These are phyloP conservation scores for Cheilinus undulatus DNA, from an alignment of 2,113 vertebrate species.

Conservation along the genomic window DNA sequence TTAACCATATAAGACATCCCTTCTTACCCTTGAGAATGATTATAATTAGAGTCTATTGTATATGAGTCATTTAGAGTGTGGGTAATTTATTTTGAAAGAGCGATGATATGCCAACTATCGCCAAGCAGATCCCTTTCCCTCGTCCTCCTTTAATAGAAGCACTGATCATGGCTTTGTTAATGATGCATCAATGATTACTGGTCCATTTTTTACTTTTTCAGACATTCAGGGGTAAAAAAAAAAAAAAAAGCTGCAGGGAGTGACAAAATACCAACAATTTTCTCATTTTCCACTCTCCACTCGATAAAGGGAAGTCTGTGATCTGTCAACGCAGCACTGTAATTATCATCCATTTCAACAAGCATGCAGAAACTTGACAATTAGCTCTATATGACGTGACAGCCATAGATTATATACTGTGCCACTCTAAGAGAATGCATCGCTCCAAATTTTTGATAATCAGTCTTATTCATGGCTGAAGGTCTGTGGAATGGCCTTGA, in stretches of 20 bases:
- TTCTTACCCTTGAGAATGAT: slow-evolving; percentile 35
- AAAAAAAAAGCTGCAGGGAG: slow-evolving; percentile 2
- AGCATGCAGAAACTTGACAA: slow-evolving; percentile 46
- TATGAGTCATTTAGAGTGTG: slow-evolving; percentile 50
- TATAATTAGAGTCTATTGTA: slow-evolving; percentile 65
- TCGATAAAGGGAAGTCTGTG: slow-evolving; percentile 36
- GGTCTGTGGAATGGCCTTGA: slow-evolving; percentile 14
- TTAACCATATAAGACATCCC: slow-evolving; percentile 37
- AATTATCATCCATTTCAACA: slow-evolving; percentile 49
- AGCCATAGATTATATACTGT: neutral
- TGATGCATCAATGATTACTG: slow-evolving; percentile 41
- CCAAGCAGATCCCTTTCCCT: slow-evolving; percentile 19
- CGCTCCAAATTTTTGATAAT: slow-evolving; percentile 26
- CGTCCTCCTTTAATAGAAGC: slow-evolving; percentile 25
- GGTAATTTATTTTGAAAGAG: slow-evolving; percentile 49
- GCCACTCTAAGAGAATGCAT: slow-evolving; percentile 4
- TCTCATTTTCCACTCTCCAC: slow-evolving; percentile 52
- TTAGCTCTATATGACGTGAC: slow-evolving; percentile 32
- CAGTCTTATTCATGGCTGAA: slow-evolving; percentile 32
- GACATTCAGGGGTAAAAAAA: neutral
- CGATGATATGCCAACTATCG: slow-evolving; percentile 17
- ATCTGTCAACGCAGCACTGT: slow-evolving; percentile 28
- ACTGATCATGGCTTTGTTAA: slow-evolving; percentile 48
- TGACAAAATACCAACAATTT: slow-evolving; percentile 56
- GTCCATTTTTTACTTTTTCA: neutral